Conservation (phyloP, 2,113 vertebrate genomes). For the Crotalus viridis region DNA sequence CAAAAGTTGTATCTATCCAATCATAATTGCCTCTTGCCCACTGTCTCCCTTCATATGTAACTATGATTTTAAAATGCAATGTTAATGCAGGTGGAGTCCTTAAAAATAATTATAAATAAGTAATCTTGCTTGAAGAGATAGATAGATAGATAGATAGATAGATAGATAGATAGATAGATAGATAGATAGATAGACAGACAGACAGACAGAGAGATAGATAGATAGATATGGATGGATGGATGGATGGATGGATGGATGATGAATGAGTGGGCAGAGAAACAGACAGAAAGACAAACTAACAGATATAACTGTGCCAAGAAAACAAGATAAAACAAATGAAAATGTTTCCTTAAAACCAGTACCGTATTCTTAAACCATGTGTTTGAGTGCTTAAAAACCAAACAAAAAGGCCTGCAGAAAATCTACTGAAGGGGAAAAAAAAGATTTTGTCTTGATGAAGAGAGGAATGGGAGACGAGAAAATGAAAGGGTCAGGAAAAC, state of each 20-base stretch:
- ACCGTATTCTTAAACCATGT: background rate
- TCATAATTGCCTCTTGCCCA: background rate
- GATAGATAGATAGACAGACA: background rate
- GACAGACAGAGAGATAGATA: too few relatives aligned
- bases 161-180: background rate
- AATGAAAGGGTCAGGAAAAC: background rate
- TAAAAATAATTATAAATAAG: background rate
- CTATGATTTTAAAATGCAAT: background rate
- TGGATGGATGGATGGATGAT: too few relatives aligned
- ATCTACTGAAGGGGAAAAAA: background rate
- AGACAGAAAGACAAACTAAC: background rate
- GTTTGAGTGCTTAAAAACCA: background rate
- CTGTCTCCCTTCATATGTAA: background rate
- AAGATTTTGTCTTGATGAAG: background rate
- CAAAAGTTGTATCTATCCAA: background rate
- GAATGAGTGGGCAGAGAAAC: accelerated
- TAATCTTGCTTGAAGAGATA: background rate
- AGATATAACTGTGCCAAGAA: background rate
- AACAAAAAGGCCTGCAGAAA: background rate
- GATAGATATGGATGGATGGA: too few relatives aligned
- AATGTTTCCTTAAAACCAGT: too few relatives aligned
- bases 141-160: background rate
- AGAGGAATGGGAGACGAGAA: background rate
- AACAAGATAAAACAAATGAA: background rate
- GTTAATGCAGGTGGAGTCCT: background rate